phyloP scores from a whole-genome alignment of 2,888 invertebrate species.

The Hirtodrosophila cameraria region DNA sequence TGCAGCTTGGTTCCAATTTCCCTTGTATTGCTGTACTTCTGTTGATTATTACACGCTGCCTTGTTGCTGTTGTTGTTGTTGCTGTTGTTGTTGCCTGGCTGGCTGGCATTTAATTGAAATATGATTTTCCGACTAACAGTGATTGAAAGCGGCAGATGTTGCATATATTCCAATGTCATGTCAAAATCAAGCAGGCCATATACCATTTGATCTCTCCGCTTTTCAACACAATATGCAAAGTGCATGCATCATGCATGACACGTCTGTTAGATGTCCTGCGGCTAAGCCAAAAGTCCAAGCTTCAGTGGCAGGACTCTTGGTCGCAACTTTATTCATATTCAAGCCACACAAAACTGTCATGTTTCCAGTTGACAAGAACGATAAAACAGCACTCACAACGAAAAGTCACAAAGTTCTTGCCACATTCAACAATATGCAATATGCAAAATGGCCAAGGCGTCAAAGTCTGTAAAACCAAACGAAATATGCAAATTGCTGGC shows the following conservation, averaged over 20 bases:
- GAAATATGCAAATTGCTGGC: conserved; percentile 49
- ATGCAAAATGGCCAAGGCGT: conserved; percentile 60
- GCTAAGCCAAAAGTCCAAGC: background rate
- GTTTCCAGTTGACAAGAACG: conserved; percentile 28
- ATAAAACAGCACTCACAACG: conserved; percentile 18
- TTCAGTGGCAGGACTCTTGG: conserved; percentile 8
- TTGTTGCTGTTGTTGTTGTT: conserved; percentile 7
- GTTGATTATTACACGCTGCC: conserved; percentile 54
- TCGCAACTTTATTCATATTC: conserved; percentile 63
- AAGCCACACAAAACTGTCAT: conserved; percentile 67
- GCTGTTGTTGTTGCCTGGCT: conserved; percentile 9
- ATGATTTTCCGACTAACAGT: conserved; percentile 62
- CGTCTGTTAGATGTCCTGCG: conserved; percentile 41
- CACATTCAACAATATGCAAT: conserved; percentile 48
- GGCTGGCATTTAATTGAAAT: conserved; percentile 68
- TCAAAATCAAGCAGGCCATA: conserved; percentile 30
- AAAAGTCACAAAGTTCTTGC: conserved; percentile 66
- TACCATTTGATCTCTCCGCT: conserved; percentile 53
- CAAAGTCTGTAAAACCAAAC: conserved; percentile 14
- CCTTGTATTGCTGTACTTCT: conserved; percentile 36
- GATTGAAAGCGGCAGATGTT: conserved; percentile 45
- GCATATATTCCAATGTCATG: conserved; percentile 25
- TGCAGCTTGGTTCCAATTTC: conserved; percentile 11
- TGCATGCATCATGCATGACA: conserved; percentile 64
- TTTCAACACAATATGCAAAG: conserved; percentile 57